A percentile compares a stretch with the other conserved stretches of the same genome.
Evolutionary conservation across 1,140 invertebrate genomes (phyloP).

Genomic region (Zelostemma sp.): DNA sequence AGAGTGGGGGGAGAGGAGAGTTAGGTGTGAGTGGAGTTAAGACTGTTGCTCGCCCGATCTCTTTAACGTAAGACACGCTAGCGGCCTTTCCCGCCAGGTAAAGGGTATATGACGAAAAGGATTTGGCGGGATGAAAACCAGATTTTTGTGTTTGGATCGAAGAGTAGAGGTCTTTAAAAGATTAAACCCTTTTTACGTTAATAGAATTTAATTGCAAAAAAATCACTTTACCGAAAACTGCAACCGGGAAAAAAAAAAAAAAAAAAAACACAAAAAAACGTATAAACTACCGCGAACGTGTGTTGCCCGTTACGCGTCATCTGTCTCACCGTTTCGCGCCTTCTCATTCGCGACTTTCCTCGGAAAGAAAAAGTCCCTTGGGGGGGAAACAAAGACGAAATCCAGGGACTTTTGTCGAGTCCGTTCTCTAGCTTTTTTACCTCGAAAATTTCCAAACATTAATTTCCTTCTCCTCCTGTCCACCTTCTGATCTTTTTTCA

Average conservation of each 20-base stretch:
- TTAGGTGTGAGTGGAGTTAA: too few species aligned
- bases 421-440: conserved; percentile 20
- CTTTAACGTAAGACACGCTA: too few species aligned
- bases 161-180: conserved; percentile 54
- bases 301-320: conserved; percentile 23
- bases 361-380: conserved; percentile 25
- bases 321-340: conserved; percentile 27
- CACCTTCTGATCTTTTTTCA: conserved; percentile 13
- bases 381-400: background rate
- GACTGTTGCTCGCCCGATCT: too few species aligned
- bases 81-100: too few species aligned
- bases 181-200: conserved; percentile 53
- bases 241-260: too few species aligned
- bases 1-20: too few species aligned
- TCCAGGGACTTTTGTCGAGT: background rate
- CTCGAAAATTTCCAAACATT: conserved; percentile 25
- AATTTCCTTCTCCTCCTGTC: conserved; percentile 30
- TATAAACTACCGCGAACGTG: conserved; percentile 53
- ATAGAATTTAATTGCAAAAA: conserved; percentile 68
- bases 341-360: conserved; percentile 9
- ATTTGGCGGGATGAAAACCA: conserved; percentile 37
- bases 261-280: conserved; percentile 53
- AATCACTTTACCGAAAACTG: conserved; percentile 62
- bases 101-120: too few species aligned
- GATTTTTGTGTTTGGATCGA: conserved; percentile 29